A percentile compares a stretch with the other conserved stretches of the same genome.
phyloP scores from a whole-genome alignment of 1,140 invertebrate species.

The Drosophila repletoides region DNA sequence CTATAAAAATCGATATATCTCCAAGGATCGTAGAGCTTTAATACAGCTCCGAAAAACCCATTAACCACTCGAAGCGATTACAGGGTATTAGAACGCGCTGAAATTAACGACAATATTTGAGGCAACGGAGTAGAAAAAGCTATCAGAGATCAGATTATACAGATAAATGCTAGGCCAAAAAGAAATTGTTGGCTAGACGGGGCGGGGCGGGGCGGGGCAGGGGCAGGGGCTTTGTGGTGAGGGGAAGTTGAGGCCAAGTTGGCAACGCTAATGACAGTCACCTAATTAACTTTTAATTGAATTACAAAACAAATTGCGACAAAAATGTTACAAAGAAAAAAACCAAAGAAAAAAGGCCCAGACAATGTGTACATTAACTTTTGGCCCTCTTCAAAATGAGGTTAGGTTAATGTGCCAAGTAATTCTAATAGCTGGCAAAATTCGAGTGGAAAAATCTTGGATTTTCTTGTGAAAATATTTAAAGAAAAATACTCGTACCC shows the following conservation, averaged over 20 bases:
- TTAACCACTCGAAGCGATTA: no score
- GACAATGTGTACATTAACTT: conserved; percentile 21
- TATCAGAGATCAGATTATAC: background rate
- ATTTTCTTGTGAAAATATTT: no score
- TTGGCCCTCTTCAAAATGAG: conserved; percentile 2
- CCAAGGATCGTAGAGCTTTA: no score
- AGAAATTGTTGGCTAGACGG: background rate
- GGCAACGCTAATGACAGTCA: conserved; percentile 39
- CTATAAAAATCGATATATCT: no score
- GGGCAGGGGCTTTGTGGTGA: background rate
- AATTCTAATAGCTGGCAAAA: background rate
- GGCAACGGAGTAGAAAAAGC: background rate
- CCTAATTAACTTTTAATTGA: conserved; percentile 69
- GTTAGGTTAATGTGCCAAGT: background rate
- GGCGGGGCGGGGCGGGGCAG: background rate
- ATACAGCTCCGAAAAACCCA: no score
- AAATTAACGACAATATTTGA: conserved; percentile 6
- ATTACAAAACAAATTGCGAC: conserved; percentile 43
- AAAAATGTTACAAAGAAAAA: conserved; percentile 25
- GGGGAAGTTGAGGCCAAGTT: background rate
- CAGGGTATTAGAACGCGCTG: background rate
- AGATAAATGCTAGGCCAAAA: conserved; percentile 10
- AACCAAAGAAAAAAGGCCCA: conserved; percentile 10
- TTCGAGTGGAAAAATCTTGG: no score
- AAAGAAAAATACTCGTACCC: no score